A percentile compares a stretch with the other conserved stretches of the same genome.
These are phyloP conservation scores for Brachionus calyciflorus DNA, from an alignment of 1,140 invertebrate species.

Conservation along the genomic window DNA sequence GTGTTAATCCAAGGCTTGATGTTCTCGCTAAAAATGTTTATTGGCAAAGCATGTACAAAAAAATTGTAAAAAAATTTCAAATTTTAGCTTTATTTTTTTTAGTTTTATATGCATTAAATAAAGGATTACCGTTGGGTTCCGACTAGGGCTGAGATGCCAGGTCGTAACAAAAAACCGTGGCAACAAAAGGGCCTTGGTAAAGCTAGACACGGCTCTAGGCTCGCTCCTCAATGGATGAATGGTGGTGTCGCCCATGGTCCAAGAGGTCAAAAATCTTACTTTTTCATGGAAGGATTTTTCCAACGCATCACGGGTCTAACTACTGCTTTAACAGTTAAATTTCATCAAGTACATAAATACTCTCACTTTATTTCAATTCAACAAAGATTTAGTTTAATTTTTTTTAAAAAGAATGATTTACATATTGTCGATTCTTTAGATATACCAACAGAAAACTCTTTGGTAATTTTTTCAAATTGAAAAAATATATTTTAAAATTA, in stretches of 20 bases:
- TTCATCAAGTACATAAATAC: slow-evolving; percentile 71
- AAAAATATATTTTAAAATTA: slow-evolving; percentile 1
- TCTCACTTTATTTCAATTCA: background rate
- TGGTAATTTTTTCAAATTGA: slow-evolving; percentile 55
- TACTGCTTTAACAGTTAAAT: slow-evolving; percentile 78
- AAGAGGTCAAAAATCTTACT: slow-evolving; percentile 78
- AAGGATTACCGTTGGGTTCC: slow-evolving; percentile 66
- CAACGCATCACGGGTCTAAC: slow-evolving; percentile 74
- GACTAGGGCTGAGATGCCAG: slow-evolving; percentile 75
- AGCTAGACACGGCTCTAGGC: slow-evolving; percentile 83
- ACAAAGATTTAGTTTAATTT: background rate
- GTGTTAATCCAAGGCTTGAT: slow-evolving; percentile 76
- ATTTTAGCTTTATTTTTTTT: slow-evolving; percentile 44
- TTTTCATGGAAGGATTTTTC: slow-evolving; percentile 83
- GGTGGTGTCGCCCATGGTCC: slow-evolving; percentile 82
- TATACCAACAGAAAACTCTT: slow-evolving; percentile 74
- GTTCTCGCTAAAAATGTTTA: slow-evolving; percentile 78
- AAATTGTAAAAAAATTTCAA: slow-evolving; percentile 66
- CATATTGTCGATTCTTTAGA: slow-evolving; percentile 83
- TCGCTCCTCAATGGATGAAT: slow-evolving; percentile 75
- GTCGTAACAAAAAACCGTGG: slow-evolving; percentile 85
- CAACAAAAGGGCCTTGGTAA: slow-evolving; percentile 86
- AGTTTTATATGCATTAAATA: slow-evolving; percentile 64
- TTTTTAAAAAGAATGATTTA: slow-evolving; percentile 73
- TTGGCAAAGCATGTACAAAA: slow-evolving; percentile 83